Conservation (phyloP, 2,797 vertebrate species). For the Prionace glauca region DNA sequence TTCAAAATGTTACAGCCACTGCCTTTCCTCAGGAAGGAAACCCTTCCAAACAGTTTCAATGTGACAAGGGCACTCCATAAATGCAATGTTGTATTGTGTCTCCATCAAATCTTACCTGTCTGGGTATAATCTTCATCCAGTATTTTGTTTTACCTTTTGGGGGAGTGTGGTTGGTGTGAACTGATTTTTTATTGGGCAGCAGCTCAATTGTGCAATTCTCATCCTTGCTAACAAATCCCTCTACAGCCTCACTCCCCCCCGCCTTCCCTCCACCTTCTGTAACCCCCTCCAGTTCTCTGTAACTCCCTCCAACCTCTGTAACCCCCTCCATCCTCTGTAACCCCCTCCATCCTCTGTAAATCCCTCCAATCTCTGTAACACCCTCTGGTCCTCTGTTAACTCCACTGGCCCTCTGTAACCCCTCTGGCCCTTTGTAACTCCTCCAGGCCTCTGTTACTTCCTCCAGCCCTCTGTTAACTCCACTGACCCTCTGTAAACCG, state of each 20-base stretch:
- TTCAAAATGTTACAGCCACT: background rate
- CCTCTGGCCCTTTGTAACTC: background rate
- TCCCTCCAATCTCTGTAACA: background rate
- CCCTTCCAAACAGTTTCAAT: background rate
- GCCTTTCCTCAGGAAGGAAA: background rate
- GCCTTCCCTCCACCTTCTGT: too few species aligned
- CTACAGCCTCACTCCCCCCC: background rate
- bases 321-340: background rate
- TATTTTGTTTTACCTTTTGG: background rate
- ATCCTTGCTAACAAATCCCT: background rate
- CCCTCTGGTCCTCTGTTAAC: too few species aligned
- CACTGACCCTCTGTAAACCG: too few species aligned
- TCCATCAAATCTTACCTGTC: background rate
- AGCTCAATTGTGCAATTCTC: background rate
- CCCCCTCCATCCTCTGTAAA: background rate
- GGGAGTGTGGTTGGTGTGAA: background rate
- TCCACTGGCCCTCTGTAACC: background rate
- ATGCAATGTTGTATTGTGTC: background rate
- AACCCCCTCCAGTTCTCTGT: background rate
- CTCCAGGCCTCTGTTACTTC: background rate
- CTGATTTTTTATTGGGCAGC: background rate
- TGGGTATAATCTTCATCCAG: background rate
- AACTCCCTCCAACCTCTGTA: background rate
- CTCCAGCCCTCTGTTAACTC: background rate
- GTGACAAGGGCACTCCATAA: background rate